Percentiles rank a stretch among this genome's conserved stretches.
These are phyloP conservation scores for Mystacornis crossleyi DNA, from an alignment of 2,113 vertebrate genomes.

Conservation along the genomic window DNA sequence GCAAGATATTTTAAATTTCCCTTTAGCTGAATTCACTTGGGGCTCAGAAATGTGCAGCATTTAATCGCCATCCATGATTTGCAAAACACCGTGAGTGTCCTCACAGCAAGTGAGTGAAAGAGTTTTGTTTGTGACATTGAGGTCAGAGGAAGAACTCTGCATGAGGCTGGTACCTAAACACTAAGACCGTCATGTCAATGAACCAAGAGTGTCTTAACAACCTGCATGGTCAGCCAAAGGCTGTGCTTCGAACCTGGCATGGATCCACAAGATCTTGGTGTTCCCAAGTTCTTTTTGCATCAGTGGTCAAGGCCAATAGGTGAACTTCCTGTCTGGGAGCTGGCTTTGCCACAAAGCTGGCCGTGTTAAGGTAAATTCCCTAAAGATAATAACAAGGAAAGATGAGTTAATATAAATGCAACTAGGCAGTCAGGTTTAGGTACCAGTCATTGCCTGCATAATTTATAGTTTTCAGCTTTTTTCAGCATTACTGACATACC, in stretches of 20 bases:
- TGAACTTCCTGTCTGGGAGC: neutral
- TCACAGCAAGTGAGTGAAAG: neutral
- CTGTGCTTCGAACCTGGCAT: neutral
- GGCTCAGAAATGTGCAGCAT: neutral
- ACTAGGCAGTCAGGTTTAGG: neutral
- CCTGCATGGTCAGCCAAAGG: neutral
- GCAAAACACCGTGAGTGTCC: neutral
- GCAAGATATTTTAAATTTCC: neutral
- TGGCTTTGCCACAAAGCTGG: neutral
- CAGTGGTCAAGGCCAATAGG: neutral
- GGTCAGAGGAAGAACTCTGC: neutral
- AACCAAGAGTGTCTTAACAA: neutral
- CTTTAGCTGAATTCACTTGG: neutral
- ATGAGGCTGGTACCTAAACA: neutral
- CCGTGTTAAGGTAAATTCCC: neutral
- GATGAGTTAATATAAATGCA: constrained; percentile 55
- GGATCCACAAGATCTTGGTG: neutral
- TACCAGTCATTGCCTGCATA: constrained; percentile 35
- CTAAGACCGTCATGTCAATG: neutral
- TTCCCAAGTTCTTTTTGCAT: neutral
- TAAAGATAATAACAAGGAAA: constrained; percentile 4
- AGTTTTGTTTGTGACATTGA: neutral
- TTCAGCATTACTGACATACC: neutral
- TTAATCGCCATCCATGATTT: neutral
- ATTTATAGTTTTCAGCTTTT: constrained; percentile 53